Evolutionary conservation across 2,797 vertebrate genomes (phyloP).

Genomic region (Mallotus villosus): DNA sequence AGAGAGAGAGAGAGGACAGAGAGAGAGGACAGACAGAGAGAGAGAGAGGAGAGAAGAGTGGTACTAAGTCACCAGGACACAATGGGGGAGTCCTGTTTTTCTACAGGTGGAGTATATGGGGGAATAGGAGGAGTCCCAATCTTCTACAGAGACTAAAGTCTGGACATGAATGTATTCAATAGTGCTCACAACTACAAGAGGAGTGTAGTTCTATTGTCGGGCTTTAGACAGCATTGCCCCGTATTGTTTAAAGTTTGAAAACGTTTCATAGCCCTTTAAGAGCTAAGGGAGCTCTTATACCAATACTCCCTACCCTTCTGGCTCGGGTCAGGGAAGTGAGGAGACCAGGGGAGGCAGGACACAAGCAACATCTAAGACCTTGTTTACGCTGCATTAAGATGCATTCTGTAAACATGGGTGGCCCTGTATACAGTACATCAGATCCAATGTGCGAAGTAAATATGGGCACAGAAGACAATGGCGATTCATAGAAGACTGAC

Average conservation of each 20-base stretch:
- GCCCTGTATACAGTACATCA: neutral
- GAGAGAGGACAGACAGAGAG: neutral
- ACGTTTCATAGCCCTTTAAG: constrained; percentile 60
- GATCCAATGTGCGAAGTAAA: neutral
- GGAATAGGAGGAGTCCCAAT: neutral
- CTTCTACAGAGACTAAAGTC: neutral
- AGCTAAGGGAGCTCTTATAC: constrained; percentile 52
- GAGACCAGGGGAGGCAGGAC: constrained; percentile 32
- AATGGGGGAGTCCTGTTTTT: neutral
- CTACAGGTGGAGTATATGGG: no score
- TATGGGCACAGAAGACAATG: neutral
- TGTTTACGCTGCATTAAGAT: neutral
- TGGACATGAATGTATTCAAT: no score
- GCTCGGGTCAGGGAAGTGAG: constrained; percentile 37
- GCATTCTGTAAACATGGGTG: neutral
- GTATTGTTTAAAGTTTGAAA: constrained; percentile 39
- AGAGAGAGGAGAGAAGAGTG: constrained; percentile 26
- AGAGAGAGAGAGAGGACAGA: neutral
- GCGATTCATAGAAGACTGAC: neutral
- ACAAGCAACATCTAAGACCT: neutral
- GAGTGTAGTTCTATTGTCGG: neutral
- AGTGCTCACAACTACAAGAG: neutral
- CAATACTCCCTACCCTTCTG: constrained; percentile 38
- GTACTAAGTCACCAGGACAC: constrained; percentile 31
- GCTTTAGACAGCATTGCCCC: neutral